Base-by-base conservation (phyloP, 1,140 invertebrate genomes). In the Dendroctonus ponderosae region DNA sequence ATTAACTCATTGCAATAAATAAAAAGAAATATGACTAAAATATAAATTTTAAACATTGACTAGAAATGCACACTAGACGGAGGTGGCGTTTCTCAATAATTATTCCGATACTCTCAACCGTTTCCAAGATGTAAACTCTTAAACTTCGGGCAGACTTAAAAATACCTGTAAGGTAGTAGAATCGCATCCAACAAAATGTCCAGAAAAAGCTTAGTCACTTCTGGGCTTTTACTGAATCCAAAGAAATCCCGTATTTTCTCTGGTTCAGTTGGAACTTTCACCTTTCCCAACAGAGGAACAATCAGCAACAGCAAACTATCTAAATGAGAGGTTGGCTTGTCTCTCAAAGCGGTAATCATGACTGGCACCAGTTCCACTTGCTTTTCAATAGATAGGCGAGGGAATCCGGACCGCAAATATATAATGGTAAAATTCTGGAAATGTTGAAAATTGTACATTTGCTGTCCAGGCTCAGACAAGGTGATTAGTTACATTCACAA, bases 361-460 rank as follows among this genome's bases (percentile, higher is more conserved):
- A 83, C 82, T 15, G 93, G 89, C 12, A 93, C 82, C 52, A 96
- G 78, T 73, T 87, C 85, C 5, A 87, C 83, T 80, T 95, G 93
- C 71, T 91, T 87, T 11, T 87, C 86, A 43, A 86, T 79, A 41
- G 88, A 83, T 68, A 96, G 80, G 67, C 94, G 80, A 2, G 93
- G 92, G 82, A 87, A 97, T 12, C 94, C 93, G 85, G 96, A 86
- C 79, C 93, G 94, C 49, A 97, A 91, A 75, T 96, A 97, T 74
- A 97, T 93, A 59, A 96, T 92, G 49, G 92, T 90, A 77, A 97
- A 96, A 80, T 97, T 97, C 89, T 95, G 69, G 12, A 49, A 12
- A 49, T 49, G 0, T 9, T 9, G 37, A 38, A 7, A 49, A n/a
- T 37, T 37, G 37, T 50, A 5, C 5, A 43, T 5, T 40, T 38